phyloP scores from a whole-genome alignment of 2,113 vertebrate species.

The Apaloderma vittatum region DNA sequence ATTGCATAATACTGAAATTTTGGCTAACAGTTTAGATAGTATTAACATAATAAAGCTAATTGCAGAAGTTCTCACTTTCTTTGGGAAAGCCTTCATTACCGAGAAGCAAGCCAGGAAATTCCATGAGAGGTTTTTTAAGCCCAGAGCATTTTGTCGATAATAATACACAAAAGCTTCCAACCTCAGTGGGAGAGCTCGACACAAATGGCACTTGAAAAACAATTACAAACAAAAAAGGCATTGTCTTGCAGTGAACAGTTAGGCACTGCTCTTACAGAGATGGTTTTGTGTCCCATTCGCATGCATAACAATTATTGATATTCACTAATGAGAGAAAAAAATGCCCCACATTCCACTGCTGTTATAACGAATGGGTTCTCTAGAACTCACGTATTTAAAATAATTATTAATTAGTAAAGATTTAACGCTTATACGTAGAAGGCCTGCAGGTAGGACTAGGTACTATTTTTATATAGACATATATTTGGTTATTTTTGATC shows the following conservation, averaged over 20 bases:
- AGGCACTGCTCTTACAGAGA: slow-evolving; percentile 49
- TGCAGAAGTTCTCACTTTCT: background rate
- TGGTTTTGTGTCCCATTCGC: slow-evolving; percentile 34
- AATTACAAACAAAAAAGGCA: slow-evolving; percentile 28
- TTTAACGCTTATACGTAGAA: background rate
- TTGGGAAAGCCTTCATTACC: background rate
- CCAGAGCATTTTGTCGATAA: background rate
- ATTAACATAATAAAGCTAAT: slow-evolving; percentile 5
- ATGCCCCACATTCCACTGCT: background rate
- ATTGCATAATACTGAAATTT: background rate
- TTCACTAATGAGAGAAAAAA: slow-evolving; percentile 26
- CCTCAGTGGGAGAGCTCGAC: background rate
- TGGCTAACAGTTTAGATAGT: background rate
- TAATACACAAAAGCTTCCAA: slow-evolving; percentile 37
- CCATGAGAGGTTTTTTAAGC: background rate
- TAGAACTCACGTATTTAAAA: background rate
- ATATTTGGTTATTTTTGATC: background rate
- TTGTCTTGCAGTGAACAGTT: slow-evolving; percentile 42
- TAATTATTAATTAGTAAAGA: background rate
- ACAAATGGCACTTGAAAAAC: slow-evolving; percentile 39
- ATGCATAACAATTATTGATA: slow-evolving; percentile 35
- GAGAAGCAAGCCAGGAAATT: background rate
- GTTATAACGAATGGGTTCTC: background rate
- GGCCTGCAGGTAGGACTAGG: background rate
- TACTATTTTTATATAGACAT: background rate